Base-by-base conservation (phyloP, 2,113 vertebrate genomes). In the Bujurquina vittata region DNA sequence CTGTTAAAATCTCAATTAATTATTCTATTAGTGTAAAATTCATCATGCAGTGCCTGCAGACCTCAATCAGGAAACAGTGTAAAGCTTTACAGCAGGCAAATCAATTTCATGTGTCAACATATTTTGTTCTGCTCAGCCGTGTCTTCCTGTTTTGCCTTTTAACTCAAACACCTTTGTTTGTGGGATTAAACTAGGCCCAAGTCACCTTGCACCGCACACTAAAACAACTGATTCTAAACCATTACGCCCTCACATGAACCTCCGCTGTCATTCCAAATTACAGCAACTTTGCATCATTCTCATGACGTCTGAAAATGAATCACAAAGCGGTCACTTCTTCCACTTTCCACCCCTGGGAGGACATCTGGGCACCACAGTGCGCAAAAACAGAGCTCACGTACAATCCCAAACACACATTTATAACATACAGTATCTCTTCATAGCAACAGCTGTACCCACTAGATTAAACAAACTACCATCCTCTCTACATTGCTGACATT, bases 401-500 rank as follows among this genome's bases (percentile, higher is more conserved):
- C 49, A 54, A 77, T 29, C 61, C 35, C 49, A 52, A 79, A 79
- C 73, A 62, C 61, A 54, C 46, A 81, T 75, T 49, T 58, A 54
- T 85, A 60, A 80, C 63, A 77, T 77, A 73, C 56, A 22, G 63
- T 4, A 76, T 76, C 57, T 87, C 35, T 56, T 88, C 73, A 86
- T 40, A 57, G 83, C 84, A 88, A 78, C 86, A 76, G 63, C 81
- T 84, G 86, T 86, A 88, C 82, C 88, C 75, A 52, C 59, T 75
- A 81, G 67, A 83, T 89, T 88, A 90, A 90, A 94, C 88, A 92
- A 90, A 87, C 90, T 82, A 79, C 89, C 84, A 85, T 73, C 84
- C 72, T 80, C 57, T 86, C 77, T 59, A 72, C 90, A 92, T 91
- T 81, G 78, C 87, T 81, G 60, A 89, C 83, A 93, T 93, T 91